Base-by-base conservation (phyloP, 2,888 invertebrate genomes). In the Synanthedon myopaeformis region DNA sequence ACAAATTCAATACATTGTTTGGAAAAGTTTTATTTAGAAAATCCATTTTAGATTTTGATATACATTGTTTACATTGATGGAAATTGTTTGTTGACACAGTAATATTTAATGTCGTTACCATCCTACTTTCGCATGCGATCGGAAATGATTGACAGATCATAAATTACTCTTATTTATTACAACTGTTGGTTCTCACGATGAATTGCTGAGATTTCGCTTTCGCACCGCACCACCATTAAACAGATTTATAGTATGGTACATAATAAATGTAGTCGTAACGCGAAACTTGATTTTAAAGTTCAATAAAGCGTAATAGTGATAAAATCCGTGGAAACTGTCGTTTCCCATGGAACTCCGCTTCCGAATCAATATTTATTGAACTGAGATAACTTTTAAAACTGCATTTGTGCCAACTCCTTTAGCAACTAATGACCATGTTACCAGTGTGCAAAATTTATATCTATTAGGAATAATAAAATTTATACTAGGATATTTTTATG, bases 301-400 rank as follows among this genome's bases (percentile, higher is more conserved):
- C 62, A 62, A 61, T 62, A 65, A 65, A 66, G 59, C n/a, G 61
- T 61, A 57, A 62, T 64, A 61, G 61, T 61, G 63, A 64, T 67
- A 67, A 65, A 64, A 54, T 58, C 42, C 49, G n/a, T 52, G 56
- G 53, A 59, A 63, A 67, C 65, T 61, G 61, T 61, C 56, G 57
- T 56, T 57, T 53, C 55, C 53, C 23, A 14, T 45, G 54, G 52
- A 55, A 52, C 42, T 56, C 53, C 55, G 45, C 42, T 50, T 49
- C 54, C 54, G 60, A 64, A 63, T 56, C 56, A 48, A 59, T 62
- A 63, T 68, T 62, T 64, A 69, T 65, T 57, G 59, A 51, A 56
- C 57, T 52, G 52, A 57, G 55, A 65, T 59, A 61, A 60, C 60
- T 61, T 41, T 55, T 49, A 19, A 50, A 49, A 53, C 41, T 49